Percentiles rank a stretch among this genome's conserved stretches.
Conservation (phyloP, 2,797 vertebrate genomes). For the Trematomus bernacchii region DNA sequence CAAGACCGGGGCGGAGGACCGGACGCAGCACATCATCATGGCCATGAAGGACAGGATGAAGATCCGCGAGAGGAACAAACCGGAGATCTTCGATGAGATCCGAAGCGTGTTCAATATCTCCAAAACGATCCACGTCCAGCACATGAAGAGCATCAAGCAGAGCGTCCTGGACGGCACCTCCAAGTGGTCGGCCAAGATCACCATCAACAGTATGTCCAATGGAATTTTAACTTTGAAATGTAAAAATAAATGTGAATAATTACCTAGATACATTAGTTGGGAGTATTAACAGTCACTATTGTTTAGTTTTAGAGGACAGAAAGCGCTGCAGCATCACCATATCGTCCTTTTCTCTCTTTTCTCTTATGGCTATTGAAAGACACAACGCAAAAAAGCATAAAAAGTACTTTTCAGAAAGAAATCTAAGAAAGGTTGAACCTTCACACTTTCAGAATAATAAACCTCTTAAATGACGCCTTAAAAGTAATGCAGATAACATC, state of each 20-base stretch:
- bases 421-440: background rate
- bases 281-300: no score
- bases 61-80: constrained; percentile 97
- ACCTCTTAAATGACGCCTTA: background rate
- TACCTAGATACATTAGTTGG: background rate
- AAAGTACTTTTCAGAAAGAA: background rate
- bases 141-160: constrained; percentile 97
- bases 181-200: constrained; percentile 98
- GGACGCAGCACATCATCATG: constrained; percentile 97
- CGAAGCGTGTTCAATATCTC: constrained; percentile 88
- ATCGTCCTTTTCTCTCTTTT: background rate
- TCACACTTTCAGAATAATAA: background rate
- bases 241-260: background rate
- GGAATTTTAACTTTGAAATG: background rate
- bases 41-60: constrained; percentile 99
- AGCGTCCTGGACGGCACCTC: constrained; percentile 96
- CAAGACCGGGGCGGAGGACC: constrained; percentile 94
- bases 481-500: background rate
- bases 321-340: background rate
- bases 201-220: constrained; percentile 88
- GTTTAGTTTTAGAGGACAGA: background rate
- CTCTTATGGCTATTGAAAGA: background rate
- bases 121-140: constrained; percentile 90
- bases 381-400: background rate
- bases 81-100: constrained; percentile 97